phyloP scores from a whole-genome alignment of 2,888 invertebrate species.

The Hemicrepidius hirtus region DNA sequence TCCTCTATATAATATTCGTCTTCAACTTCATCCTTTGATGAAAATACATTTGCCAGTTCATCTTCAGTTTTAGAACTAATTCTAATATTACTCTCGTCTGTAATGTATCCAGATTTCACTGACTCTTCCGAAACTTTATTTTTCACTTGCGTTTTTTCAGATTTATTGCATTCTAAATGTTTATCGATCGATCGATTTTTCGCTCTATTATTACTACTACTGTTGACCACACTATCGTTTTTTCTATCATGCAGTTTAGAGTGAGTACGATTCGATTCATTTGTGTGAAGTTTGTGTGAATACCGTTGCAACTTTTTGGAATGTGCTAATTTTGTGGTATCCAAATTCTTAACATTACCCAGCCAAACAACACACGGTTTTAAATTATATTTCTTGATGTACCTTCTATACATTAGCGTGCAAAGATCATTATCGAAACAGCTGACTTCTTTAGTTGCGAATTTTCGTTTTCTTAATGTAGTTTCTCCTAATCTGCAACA shows the following conservation, averaged over 20 bases:
- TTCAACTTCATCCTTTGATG: not conserved
- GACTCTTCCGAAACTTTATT: no score
- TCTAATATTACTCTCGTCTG: no score
- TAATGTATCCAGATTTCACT: no score
- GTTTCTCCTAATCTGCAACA: constrained; percentile 16
- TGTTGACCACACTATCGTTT: not conserved
- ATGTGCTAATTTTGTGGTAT: not conserved
- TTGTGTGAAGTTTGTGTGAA: not conserved
- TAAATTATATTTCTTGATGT: constrained; percentile 4
- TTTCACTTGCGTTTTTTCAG: no score
- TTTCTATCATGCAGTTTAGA: no score
- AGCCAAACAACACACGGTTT: constrained; percentile 13
- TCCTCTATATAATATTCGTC: no score
- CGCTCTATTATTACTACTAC: no score
- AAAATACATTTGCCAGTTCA: not conserved
- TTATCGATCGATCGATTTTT: no score
- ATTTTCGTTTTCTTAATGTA: not conserved
- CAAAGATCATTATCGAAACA: not conserved
- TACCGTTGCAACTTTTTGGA: constrained; percentile 5
- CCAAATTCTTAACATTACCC: constrained; percentile 20
- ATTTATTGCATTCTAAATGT: no score
- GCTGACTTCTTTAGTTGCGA: not conserved
- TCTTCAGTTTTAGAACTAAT: not conserved
- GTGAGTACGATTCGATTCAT: no score
- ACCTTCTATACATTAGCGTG: not conserved